A percentile compares a stretch with the other conserved stretches of the same genome.
Conservation (phyloP, 2,113 vertebrate genomes). For the Clarias gariepinus region DNA sequence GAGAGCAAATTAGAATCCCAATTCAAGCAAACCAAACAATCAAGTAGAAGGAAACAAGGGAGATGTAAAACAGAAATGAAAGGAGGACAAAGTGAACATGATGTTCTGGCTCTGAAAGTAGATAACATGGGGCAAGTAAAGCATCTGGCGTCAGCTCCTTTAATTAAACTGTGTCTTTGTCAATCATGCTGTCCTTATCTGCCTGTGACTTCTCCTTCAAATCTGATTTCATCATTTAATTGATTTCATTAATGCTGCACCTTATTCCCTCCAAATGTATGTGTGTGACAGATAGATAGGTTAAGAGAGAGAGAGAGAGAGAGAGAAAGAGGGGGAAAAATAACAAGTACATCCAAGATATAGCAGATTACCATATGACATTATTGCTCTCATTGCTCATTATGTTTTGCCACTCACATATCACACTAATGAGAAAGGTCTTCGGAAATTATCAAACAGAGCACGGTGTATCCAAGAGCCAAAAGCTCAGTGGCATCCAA, state of each 20-base stretch:
- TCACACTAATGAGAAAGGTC: conserved; percentile 40
- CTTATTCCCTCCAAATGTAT: conserved; percentile 1
- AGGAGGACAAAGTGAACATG: conserved; percentile 30
- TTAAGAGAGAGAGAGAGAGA: conserved; percentile 16
- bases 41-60: background rate
- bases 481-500: conserved; percentile 4
- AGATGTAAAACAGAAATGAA: conserved; percentile 1
- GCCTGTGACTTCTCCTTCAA: conserved; percentile 39
- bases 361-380: background rate
- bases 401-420: conserved; percentile 26
- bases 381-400: conserved; percentile 27
- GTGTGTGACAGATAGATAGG: background rate
- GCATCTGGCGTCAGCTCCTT: conserved; percentile 10
- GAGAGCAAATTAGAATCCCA: background rate
- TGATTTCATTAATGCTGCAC: conserved; percentile 55
- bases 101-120: conserved; percentile 43
- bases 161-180: conserved; percentile 53
- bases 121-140: background rate
- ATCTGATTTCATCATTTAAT: conserved; percentile 58
- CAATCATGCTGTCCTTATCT: conserved; percentile 55
- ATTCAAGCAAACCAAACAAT: background rate
- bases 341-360: conserved; percentile 9
- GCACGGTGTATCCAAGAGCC: background rate
- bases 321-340: background rate
- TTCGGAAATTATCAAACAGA: conserved; percentile 17